Conservation (phyloP, 2,113 vertebrate genomes). For the Corythoichthys haematopterus region DNA sequence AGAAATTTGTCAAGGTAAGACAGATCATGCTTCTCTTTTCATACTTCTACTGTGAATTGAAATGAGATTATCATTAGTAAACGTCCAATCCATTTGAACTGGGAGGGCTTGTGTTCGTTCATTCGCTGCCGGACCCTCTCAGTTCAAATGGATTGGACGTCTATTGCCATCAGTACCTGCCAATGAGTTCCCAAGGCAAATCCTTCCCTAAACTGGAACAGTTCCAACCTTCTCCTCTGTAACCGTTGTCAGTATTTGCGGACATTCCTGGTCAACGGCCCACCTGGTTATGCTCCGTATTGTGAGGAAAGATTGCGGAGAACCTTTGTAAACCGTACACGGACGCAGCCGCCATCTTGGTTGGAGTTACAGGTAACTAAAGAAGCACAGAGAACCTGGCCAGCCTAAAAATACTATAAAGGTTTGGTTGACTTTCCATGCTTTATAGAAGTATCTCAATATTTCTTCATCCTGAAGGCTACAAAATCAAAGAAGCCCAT, state of each 20-base stretch:
- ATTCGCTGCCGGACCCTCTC: too few species aligned
- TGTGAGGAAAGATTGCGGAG: constrained; percentile 91
- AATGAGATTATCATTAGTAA: too few species aligned
- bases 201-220: too few species aligned
- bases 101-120: too few species aligned
- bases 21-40: too few species aligned
- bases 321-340: constrained; percentile 87
- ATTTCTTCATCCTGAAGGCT: constrained; percentile 68
- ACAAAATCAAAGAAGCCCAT: constrained; percentile 98
- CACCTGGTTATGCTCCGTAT: constrained; percentile 91
- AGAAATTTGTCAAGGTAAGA: constrained; percentile 95
- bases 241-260: constrained; percentile 79
- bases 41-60: too few species aligned
- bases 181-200: background rate
- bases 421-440: background rate
- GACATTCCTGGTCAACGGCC: constrained; percentile 86
- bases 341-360: constrained; percentile 96
- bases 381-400: too few species aligned
- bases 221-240: background rate
- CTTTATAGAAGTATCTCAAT: background rate
- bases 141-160: too few species aligned
- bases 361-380: constrained; percentile 85
- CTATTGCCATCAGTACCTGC: too few species aligned
- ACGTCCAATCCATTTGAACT: too few species aligned
- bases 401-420: background rate